Conservation (phyloP, 2,797 vertebrate species). For the Myotis vivesi region DNA sequence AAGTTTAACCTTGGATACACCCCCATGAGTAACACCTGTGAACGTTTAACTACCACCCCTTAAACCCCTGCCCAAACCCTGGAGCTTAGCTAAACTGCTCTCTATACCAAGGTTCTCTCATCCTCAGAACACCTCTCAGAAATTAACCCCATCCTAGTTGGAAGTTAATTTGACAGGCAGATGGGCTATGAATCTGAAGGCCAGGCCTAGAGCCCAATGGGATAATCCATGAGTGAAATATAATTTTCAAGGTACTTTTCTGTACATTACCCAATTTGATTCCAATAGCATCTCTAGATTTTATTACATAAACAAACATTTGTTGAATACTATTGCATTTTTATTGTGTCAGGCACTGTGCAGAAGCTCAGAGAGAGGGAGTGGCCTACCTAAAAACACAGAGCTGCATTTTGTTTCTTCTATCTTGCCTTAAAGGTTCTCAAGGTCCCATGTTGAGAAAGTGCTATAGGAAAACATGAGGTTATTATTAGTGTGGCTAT, state of each 20-base stretch:
- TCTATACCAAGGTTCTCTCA: background rate
- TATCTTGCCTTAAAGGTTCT: background rate
- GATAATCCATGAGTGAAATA: slow-evolving; percentile 11
- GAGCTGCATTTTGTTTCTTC: background rate
- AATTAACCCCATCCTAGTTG: background rate
- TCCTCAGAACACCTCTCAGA: background rate
- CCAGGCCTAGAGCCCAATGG: background rate
- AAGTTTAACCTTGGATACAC: background rate
- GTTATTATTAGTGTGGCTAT: background rate
- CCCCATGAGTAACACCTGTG: background rate
- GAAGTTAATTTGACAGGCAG: background rate
- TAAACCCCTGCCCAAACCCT: background rate
- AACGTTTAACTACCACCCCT: background rate
- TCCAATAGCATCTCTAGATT: background rate
- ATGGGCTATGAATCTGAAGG: background rate
- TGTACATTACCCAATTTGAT: slow-evolving; percentile 3
- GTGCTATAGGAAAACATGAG: background rate
- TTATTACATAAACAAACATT: slow-evolving; percentile 17
- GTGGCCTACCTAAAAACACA: background rate
- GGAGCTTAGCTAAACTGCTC: slow-evolving; percentile 17
- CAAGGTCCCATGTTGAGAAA: background rate
- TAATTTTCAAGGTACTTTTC: background rate
- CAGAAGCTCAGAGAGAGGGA: background rate
- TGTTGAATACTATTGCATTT: background rate
- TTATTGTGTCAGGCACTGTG: background rate